Evolutionary conservation across 2,888 invertebrate species (phyloP).

Genomic region (Amphipoea oculea): DNA sequence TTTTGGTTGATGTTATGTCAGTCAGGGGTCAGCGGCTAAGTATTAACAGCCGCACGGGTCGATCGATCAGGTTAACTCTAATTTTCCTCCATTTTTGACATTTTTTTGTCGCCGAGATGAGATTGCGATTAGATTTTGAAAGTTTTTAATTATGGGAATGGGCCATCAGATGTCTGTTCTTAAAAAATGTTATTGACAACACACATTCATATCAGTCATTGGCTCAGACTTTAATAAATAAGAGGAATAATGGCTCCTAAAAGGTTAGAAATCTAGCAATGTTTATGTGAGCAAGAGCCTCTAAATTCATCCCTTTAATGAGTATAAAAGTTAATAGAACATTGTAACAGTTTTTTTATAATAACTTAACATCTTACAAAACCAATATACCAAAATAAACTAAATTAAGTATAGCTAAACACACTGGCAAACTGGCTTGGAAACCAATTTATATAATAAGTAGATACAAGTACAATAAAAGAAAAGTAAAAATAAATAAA

Average conservation of each 20-base stretch:
- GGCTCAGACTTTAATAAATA: constrained; percentile 1
- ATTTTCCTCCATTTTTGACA: too few species aligned
- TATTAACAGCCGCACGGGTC: not conserved
- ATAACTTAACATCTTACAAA: constrained; percentile 32
- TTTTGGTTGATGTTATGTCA: not conserved
- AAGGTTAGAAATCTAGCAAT: not conserved
- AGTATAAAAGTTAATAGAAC: constrained; percentile 7
- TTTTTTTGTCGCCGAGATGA: too few species aligned
- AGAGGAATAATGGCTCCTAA: not conserved
- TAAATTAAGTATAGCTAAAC: constrained; percentile 23
- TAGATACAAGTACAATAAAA: not conserved
- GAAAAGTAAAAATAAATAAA: not conserved
- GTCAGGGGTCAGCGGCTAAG: not conserved
- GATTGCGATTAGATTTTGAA: too few species aligned
- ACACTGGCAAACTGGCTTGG: not conserved
- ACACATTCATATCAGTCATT: not conserved
- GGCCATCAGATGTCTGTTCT: too few species aligned
- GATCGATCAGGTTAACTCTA: not conserved
- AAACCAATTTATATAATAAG: not conserved
- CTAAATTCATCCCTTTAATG: constrained; percentile 3
- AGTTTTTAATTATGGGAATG: too few species aligned
- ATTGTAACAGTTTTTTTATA: not conserved
- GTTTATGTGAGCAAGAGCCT: constrained; percentile 3
- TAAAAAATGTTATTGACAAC: not conserved
- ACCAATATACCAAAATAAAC: constrained; percentile 16